Percentiles rank a stretch among this genome's conserved stretches.
Conservation (phyloP, 1,140 invertebrate species). For the Euwallacea similis region DNA sequence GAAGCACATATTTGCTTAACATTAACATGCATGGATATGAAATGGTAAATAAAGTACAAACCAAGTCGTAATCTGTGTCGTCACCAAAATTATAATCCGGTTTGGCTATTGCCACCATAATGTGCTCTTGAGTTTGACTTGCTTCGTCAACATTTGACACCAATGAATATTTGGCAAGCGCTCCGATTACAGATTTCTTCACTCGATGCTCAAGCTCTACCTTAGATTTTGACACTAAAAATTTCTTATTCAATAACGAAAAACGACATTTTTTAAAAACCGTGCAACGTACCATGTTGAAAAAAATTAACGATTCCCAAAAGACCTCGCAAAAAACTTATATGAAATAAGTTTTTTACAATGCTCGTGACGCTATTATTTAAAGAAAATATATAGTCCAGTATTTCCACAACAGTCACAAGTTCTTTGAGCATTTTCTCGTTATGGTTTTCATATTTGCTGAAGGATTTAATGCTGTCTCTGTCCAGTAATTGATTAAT, state of each 20-base stretch:
- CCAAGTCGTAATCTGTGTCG: conserved; percentile 44
- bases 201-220: conserved; percentile 22
- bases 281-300: conserved; percentile 32
- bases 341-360: conserved; percentile 35
- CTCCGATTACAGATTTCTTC: conserved; percentile 23
- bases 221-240: conserved; percentile 22
- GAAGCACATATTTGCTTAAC: too few species aligned
- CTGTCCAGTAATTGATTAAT: conserved; percentile 27
- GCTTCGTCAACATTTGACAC: conserved; percentile 19
- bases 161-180: conserved; percentile 36
- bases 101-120: conserved; percentile 40
- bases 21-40: too few species aligned
- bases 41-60: conserved; percentile 27
- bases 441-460: conserved; percentile 23
- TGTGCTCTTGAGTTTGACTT: conserved; percentile 25
- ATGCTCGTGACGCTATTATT: conserved; percentile 21
- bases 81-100: conserved; percentile 39
- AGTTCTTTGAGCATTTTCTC: conserved; percentile 24
- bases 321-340: conserved; percentile 35
- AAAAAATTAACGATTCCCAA: conserved; percentile 35
- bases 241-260: neutral
- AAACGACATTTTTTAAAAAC: conserved; percentile 1
- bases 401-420: conserved; percentile 5
- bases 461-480: conserved; percentile 9
- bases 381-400: conserved; percentile 37